Conservation (phyloP, 2,113 vertebrate species). For the Poecilia latipinna region DNA sequence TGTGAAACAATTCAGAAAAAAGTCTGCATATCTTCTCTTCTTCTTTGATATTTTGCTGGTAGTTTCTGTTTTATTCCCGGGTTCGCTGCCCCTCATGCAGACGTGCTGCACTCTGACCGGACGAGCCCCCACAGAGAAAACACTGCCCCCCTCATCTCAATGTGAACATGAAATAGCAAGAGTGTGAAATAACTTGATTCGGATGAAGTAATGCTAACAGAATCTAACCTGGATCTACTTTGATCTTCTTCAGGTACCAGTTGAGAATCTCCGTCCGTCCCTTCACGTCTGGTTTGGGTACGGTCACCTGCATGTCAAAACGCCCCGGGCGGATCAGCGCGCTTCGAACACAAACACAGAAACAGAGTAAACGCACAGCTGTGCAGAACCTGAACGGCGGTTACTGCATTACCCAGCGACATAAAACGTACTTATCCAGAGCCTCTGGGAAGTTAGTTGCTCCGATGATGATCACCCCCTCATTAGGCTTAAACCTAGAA, state of each 20-base stretch:
- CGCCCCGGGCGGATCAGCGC: slow-evolving; percentile 95
- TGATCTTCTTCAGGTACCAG: slow-evolving; percentile 98
- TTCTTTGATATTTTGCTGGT: too few relatives aligned
- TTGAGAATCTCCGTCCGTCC: slow-evolving; percentile 97
- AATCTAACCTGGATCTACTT: slow-evolving; percentile 89
- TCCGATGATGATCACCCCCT: slow-evolving; percentile 98
- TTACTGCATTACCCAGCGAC: not conserved
- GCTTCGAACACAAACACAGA: slow-evolving; percentile 64
- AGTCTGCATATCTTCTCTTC: too few relatives aligned
- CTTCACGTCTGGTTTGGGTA: slow-evolving; percentile 94
- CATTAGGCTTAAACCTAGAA: slow-evolving; percentile 94
- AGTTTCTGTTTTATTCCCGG: too few relatives aligned
- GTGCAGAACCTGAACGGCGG: not conserved
- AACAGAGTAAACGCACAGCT: not conserved
- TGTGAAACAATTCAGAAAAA: too few relatives aligned
- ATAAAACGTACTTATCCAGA: slow-evolving; percentile 91
- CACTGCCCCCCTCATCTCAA: too few relatives aligned
- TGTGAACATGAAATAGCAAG: too few relatives aligned
- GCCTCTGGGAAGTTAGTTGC: slow-evolving; percentile 98
- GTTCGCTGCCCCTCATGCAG: too few relatives aligned
- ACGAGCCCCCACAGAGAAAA: too few relatives aligned
- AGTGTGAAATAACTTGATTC: not conserved
- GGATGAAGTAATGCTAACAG: too few relatives aligned
- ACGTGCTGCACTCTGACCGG: too few relatives aligned
- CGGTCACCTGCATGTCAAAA: slow-evolving; percentile 99